Percentiles rank a stretch among this genome's conserved stretches.
These are phyloP conservation scores for Siniperca undulata DNA, from an alignment of 2,797 vertebrate genomes.

Conservation along the genomic window DNA sequence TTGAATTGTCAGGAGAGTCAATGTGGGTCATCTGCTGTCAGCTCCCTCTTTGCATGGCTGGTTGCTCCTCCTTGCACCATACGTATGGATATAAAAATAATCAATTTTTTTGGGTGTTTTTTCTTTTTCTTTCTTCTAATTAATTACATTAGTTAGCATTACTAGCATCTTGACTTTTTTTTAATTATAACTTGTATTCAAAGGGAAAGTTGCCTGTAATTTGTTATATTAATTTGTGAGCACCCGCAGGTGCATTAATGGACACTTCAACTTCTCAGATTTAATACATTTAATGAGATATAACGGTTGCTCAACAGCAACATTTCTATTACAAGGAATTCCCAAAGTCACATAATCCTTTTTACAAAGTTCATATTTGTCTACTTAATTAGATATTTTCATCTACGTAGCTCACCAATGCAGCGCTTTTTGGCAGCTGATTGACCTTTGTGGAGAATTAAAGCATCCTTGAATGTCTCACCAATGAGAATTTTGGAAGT, in stretches of 20 bases:
- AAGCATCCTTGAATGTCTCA: slow-evolving; percentile 5
- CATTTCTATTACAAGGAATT: background rate
- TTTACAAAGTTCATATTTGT: background rate
- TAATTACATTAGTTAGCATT: too few relatives aligned
- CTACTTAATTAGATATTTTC: background rate
- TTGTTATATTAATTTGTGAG: background rate
- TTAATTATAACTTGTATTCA: background rate
- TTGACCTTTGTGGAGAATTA: background rate
- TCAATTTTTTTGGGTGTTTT: background rate
- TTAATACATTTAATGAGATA: background rate
- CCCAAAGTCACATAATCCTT: background rate
- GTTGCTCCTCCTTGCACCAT: slow-evolving; percentile 14
- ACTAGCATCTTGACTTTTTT: background rate
- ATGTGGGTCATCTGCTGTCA: slow-evolving; percentile 63
- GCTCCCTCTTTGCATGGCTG: slow-evolving; percentile 18
- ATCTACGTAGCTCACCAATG: background rate
- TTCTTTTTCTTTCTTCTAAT: background rate
- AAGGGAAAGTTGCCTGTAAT: too few relatives aligned
- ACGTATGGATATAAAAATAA: background rate
- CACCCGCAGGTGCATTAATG: background rate
- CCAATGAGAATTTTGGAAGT: background rate
- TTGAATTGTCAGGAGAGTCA: slow-evolving; percentile 50
- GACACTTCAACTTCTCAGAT: background rate
- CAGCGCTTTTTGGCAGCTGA: background rate
- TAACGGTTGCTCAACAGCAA: background rate